These are phyloP conservation scores for Drosophila koepferae DNA, from an alignment of 2,888 invertebrate species.

Conservation along the genomic window DNA sequence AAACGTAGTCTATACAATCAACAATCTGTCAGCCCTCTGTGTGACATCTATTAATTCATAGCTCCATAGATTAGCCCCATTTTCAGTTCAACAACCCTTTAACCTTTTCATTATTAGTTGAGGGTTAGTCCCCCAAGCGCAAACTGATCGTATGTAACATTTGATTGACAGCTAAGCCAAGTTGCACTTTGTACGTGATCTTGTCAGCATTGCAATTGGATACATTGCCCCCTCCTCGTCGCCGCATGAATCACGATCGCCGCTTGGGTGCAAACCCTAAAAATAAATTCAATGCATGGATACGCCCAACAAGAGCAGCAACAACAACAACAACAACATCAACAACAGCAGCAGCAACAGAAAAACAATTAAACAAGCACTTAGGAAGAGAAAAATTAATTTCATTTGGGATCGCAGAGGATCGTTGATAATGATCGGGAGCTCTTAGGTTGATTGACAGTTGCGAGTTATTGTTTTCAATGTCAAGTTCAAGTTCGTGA, in stretches of 20 bases:
- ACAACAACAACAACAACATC: background rate
- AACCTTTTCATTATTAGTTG: conserved; percentile 11
- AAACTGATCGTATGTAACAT: conserved; percentile 26
- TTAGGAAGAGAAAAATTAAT: conserved; percentile 62
- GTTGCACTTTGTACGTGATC: conserved; percentile 75
- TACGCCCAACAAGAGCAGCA: conserved; percentile 12
- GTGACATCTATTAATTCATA: conserved; percentile 25
- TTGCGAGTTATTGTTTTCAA: conserved; percentile 45
- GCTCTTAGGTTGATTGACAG: conserved; percentile 60
- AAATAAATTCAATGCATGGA: conserved; percentile 60
- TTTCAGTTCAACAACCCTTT: conserved; percentile 55
- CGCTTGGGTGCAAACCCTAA: conserved; percentile 58
- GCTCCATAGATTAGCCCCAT: conserved; percentile 38
- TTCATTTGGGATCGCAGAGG: conserved; percentile 51
- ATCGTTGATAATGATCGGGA: conserved; percentile 60
- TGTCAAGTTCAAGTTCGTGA: conserved; percentile 80
- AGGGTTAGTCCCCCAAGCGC: conserved; percentile 1
- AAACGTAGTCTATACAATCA: background rate
- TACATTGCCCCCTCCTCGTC: conserved; percentile 46
- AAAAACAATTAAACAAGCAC: conserved; percentile 69
- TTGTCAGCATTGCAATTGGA: conserved; percentile 78
- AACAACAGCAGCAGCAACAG: conserved; percentile 5
- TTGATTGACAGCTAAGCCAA: conserved; percentile 70
- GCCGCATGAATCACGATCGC: conserved; percentile 39
- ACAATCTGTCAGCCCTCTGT: conserved; percentile 13